These are phyloP conservation scores for Dolichopus griseipennis DNA, from an alignment of 2,888 invertebrate species.

Conservation along the genomic window DNA sequence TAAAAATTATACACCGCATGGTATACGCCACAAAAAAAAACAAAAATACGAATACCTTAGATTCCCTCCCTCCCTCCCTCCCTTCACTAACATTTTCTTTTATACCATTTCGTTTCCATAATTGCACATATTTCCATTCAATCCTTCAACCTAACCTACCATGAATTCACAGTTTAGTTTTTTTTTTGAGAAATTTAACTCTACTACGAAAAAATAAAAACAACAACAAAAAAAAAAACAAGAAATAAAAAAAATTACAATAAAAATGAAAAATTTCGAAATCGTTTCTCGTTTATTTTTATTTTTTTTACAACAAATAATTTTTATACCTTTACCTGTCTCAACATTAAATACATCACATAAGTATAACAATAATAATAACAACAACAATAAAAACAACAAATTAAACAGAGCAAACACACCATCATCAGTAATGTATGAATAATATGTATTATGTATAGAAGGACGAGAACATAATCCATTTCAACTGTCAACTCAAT, in stretches of 20 bases:
- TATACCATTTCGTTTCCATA: too few species aligned
- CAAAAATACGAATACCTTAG: background rate
- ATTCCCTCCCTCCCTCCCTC: too few species aligned
- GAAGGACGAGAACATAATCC: constrained; percentile 1
- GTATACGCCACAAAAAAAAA: background rate
- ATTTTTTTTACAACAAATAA: background rate
- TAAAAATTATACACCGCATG: background rate
- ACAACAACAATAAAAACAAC: too few species aligned
- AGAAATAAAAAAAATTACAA: background rate
- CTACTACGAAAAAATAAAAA: background rate
- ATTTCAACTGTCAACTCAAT: constrained; percentile 6
- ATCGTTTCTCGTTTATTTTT: background rate
- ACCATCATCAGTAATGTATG: background rate
- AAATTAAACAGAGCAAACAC: too few species aligned
- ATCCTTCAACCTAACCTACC: background rate
- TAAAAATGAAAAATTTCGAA: background rate
- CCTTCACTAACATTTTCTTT: too few species aligned
- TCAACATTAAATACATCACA: background rate
- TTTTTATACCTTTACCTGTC: constrained; percentile 4
- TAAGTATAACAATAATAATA: background rate
- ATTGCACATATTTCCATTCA: too few species aligned
- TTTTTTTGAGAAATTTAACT: background rate
- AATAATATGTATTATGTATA: background rate
- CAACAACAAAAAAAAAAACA: background rate
- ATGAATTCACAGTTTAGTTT: background rate